Base-by-base conservation (phyloP, 2,113 vertebrate species). In the Delphinus delphis region DNA sequence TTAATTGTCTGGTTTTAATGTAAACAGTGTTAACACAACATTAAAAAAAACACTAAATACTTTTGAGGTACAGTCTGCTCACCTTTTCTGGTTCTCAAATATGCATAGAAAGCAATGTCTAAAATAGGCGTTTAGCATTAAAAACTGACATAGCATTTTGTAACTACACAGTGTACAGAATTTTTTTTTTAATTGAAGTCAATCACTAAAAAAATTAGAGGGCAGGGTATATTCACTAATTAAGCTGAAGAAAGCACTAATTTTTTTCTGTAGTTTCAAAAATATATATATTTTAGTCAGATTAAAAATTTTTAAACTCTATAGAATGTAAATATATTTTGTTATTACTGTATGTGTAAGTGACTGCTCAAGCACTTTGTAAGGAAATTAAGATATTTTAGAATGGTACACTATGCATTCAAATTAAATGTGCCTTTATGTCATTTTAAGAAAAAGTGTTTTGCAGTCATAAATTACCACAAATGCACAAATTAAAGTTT, bases 231-330 rank as follows among this genome's bases (percentile, higher is more conserved):
- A 98, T 98, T 98, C 99, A 99, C 98, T 99, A 99, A 96, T 99
- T 99, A 99, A 99, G 98, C 98, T 99, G 98, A 99, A 99, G 95
- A 98, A 99, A 99, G 99, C 99, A 99, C 99, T 99, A 99, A 99
- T 99, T 99, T 99, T 99, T 99, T 99, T 98, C 98, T 99, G 99
- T 99, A 99, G 99, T 98, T 99, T 99, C 98, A 98, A 79, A 99
- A 98, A 83, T 94, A 99, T 97, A 98, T 97, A 96, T 97, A 86
- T 99, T 99, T 99, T 99, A 99, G 98, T 98, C 98, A 99, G 98
- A 99, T 98, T 98, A 98, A 98, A 99, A 99, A 98, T 98, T 99
- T 99, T 98, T 98, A 98, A 99, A 99, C 98, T 98, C 98, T 99
- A 97, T 96, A 99, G 99, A 99, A 98, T 99, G 99, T 99, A 99